phyloP scores from a whole-genome alignment of 2,888 invertebrate genomes.

The Nezara viridula region DNA sequence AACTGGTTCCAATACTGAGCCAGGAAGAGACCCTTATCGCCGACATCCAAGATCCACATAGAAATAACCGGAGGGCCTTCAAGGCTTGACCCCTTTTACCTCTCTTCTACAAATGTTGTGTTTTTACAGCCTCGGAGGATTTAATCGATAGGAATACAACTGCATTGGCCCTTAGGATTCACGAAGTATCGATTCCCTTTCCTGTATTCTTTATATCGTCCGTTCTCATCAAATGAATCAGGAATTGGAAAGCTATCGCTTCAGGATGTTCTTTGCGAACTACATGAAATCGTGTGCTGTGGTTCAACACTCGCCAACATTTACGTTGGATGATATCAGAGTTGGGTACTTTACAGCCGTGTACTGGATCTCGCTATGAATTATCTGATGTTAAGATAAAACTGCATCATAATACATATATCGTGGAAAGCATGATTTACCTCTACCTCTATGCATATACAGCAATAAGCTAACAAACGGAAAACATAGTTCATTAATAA shows the following conservation, averaged over 20 bases:
- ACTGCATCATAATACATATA: background rate
- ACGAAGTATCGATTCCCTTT: background rate
- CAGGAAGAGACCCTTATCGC: background rate
- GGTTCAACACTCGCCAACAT: background rate
- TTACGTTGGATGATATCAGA: constrained; percentile 9
- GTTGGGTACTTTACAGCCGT: background rate
- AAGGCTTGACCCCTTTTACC: constrained; percentile 19
- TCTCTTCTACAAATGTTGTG: background rate
- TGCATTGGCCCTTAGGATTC: background rate
- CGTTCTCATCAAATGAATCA: background rate
- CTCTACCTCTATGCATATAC: background rate
- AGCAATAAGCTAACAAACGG: background rate
- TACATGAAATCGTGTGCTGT: constrained; percentile 5
- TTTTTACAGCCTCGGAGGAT: constrained; percentile 24
- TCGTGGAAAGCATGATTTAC: background rate
- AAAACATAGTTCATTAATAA: background rate
- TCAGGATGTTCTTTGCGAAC: background rate
- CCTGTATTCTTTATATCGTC: background rate
- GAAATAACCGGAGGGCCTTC: background rate
- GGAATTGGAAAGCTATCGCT: constrained; percentile 11
- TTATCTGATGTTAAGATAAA: background rate
- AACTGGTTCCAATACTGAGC: background rate
- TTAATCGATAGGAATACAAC: background rate
- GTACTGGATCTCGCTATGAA: background rate
- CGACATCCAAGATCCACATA: background rate